Evolutionary conservation across 2,113 vertebrate species (phyloP), one percentile per base, ranked within the genome.

Genomic region (Oncorhynchus nerka): DNA sequence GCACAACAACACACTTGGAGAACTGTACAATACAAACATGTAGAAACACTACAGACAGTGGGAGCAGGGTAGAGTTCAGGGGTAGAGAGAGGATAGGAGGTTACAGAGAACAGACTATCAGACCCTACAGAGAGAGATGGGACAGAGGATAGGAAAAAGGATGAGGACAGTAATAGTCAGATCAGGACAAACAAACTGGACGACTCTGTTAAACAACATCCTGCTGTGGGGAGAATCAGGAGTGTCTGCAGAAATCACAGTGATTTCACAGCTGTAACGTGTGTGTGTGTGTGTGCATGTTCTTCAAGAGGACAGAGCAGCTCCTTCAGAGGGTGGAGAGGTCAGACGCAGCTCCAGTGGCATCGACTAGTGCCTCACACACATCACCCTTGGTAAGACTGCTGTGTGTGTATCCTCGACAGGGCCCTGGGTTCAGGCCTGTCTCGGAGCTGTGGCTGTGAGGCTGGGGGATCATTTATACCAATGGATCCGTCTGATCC

Each of bases 311-410:
- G 20, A 85, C 4, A 7, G 75, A 89, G 51, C 59, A 19, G 8
- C 83, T 86, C 73, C 64, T 92, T 82, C 89, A 90, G 87, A 85
- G 66, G 26, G 4, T 80, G 2, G 84, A 90, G 80, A 82, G 22
- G 68, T 73, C 20, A 13, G 77, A 49, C 70, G 66, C 73, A 0
- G 72, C 69, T 83, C 81, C 75, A 30, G 75, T 62, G 75, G 61
- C 83, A 30, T 75, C 77, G 24, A 81, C 79, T 83, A 34, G 70
- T 28, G 86, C 84, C 79, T 72, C 79, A 73, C 76, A 79, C 72
- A 73, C 81, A 39, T 89, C 89, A 88, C 78, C 79, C 19, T 79
- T 70, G 86, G 90, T 92, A 84, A 89, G 81, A 65, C 68, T 22
- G 61, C 39, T 55, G 68, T 32, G 39, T 39, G n/a, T 82, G 30